Conservation (phyloP, 2,797 vertebrate genomes). For the Typhlichthys eigenmanni region DNA sequence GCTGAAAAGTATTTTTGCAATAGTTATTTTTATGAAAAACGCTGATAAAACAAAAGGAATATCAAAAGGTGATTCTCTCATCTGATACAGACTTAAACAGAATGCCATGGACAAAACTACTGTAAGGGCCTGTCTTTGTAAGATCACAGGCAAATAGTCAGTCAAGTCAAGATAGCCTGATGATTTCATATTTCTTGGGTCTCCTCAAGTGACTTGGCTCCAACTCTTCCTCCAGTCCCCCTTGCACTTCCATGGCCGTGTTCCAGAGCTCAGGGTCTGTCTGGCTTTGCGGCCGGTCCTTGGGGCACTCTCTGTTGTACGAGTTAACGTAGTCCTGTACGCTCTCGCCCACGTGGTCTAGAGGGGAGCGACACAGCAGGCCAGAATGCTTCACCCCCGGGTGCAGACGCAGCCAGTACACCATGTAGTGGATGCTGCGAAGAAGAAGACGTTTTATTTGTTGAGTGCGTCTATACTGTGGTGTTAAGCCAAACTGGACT, state of each 20-base stretch:
- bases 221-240: constrained; percentile 80
- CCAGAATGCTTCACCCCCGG: constrained; percentile 83
- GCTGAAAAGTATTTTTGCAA: background rate
- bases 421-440: constrained; percentile 88
- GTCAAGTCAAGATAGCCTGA: constrained; percentile 61
- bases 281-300: constrained; percentile 77
- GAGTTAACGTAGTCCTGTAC: constrained; percentile 85
- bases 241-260: constrained; percentile 75
- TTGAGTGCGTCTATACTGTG: constrained; percentile 2
- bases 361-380: constrained; percentile 83
- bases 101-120: constrained; percentile 12
- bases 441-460: background rate
- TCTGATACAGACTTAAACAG: constrained; percentile 65
- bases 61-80: constrained; percentile 29
- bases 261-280: constrained; percentile 61
- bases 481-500: background rate
- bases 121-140: constrained; percentile 2
- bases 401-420: constrained; percentile 91
- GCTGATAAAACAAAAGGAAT: constrained; percentile 27
- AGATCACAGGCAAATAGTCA: constrained; percentile 17
- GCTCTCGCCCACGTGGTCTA: constrained; percentile 82
- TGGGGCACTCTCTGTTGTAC: constrained; percentile 89
- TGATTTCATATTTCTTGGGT: constrained; percentile 65
- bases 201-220: constrained; percentile 64
- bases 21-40: constrained; percentile 36